Evolutionary conservation across 2,888 invertebrate species (phyloP), one percentile per base, ranked within the genome.

Genomic region (Drosophila picticornis): DNA sequence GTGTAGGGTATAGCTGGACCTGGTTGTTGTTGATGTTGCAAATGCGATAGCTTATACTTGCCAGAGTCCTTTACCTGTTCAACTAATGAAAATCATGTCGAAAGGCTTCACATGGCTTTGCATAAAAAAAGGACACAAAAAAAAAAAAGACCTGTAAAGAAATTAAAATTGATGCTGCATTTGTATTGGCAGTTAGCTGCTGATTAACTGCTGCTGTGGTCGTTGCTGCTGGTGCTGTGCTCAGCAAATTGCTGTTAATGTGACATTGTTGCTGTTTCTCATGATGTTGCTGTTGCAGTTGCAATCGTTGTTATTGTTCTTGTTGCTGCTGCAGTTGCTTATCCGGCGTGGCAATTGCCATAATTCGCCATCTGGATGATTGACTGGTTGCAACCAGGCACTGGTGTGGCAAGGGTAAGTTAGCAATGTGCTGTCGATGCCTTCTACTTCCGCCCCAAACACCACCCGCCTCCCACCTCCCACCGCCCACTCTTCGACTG

Each of bases 331-430:
- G 48, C 50, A 40, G 58, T 65, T 64, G 63, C 64, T 71, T 78
- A 73, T 65, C 56, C 43, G 68, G 61, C 63, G 57, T 75, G 66
- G 75, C 59, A 71, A 66, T 66, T 64, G 80, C 57, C 81, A 68
- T 65, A 65, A 68, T 72, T 75, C 64, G 79, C 75, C 76, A 77
- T 81, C 83, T 71, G 68, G 31, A 57, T 83, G 81, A 81, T 80
- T 81, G 83, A 77, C 84, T 81, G 75, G 60, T 52, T 64, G 72
- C 61, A 62, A 51, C 65, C 55, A 56, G 51, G 63, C 67, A 38
- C 63, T 27, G 52, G 19, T 61, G 63, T 48, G 69, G 80, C 80
- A 65, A 56, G 58, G 40, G 43, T 38, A 71, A 56, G 58, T 75
- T 48, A 56, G 58, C 55, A 73, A 65, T 61, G 16, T 52, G 57